Base-by-base conservation (phyloP, 2,888 invertebrate genomes). In the Phortica magna region DNA sequence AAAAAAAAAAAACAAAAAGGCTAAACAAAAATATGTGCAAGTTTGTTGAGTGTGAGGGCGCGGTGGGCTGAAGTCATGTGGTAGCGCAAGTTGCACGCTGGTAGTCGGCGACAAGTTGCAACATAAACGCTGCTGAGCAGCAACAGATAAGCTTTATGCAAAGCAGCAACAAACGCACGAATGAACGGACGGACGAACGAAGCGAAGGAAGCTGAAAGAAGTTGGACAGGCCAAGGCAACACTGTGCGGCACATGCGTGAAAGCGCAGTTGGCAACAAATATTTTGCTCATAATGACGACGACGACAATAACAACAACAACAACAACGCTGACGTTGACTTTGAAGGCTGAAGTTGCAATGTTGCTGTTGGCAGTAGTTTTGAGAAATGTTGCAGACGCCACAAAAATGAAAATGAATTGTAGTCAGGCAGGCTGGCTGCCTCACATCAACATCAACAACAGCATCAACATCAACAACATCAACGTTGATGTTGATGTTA, bases 291-390 rank as follows among this genome's bases (percentile, higher is more conserved):
- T 39, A n/a, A 73, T 70, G 41, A 65, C 31, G 22, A 71, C 59
- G 55, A 55, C 22, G 12, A 61, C 22, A 22, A 61, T 5, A 22
- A 61, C 61, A 9, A 61, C 17, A 4, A 61, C 59, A 10, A 59
- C 61, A 4, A 61, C 61, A 2, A 70, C 74, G 76, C 75, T 61
- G 78, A 68, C 71, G 77, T 78, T 77, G 79, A 78, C 78, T 80
- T 80, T 68, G 48, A 19, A 7, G 68, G 7, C 42, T 68, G 19
- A 68, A 43, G 68, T 68, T 19, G 68, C 68, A 68, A 68, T 68
- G 68, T 68, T 68, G 68, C 68, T 68, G 42, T 14, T 19, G 43
- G 68, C 68, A 68, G 31, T 31, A 68, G 70, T 76, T 41, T 74
- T 68, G 74, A 74, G 73, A 78, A 74, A 78, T 74, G 76, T 53